Base-by-base conservation (phyloP, 1,140 invertebrate genomes). In the Conus ventricosus region DNA sequence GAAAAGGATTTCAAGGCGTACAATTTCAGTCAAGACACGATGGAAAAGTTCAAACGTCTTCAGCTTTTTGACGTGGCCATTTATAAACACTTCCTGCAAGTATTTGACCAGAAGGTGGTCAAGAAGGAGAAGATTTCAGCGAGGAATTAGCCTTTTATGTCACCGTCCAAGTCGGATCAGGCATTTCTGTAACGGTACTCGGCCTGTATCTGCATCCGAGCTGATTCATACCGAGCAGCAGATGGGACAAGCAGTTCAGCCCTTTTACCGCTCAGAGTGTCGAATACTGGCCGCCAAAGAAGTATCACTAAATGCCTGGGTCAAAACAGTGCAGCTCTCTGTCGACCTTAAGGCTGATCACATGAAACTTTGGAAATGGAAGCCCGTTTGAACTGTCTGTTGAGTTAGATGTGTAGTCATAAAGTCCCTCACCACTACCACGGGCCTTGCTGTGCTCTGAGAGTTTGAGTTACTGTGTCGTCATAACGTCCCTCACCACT, bases 11-110 rank as follows among this genome's bases (percentile, higher is more conserved):
- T 13, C 39, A 8, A 20, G 53, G 7, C 5, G 17, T 15, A n/a
- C 8, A 15, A n/a, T 55, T 5, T 25, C 54, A 27, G 71, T 10
- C 20, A 51, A 7, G n/a, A 54, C 55, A 17, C 13, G n/a, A 25
- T 23, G 57, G 75, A 25, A 25, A 25, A 23, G n/a, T 10, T 78
- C 71, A 4, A 20, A 25, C 51, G 51, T 23, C 15, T 76, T 57
- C 17, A 87, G 7, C 71, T 1, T 8, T 76, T 88, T 15, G 91
- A 92, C 57, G 84, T 88, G 60, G 85, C 88, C 8, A 54, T 92
- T 5, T 92, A 92, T 82, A 86, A 88, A 5, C 88, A 90, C 55
- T 92, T 89, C 84, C 67, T 88, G 20, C 25, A 57, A 23, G 60
- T 81, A 25, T 90, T 92, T 55, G 82, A 86, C 78, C 51, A 63